Conservation (phyloP, 30 jellyfish, hydroid and myxozoan species). For the Euphysa ruthae region DNA sequence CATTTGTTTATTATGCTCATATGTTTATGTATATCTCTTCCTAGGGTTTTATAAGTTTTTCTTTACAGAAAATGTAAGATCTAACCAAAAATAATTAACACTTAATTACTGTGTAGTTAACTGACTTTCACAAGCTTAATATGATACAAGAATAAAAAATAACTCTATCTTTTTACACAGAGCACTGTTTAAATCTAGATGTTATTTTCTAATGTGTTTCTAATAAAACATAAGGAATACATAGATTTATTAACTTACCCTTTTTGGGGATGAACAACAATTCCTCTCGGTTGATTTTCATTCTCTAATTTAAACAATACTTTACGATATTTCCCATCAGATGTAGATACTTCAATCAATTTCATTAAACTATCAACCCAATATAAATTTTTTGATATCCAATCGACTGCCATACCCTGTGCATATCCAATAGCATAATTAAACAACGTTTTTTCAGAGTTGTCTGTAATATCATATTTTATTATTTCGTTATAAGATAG, state of each 20-base stretch:
- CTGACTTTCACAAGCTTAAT: no score
- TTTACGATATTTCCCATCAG: constrained; percentile 51
- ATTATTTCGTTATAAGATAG: constrained; percentile 1
- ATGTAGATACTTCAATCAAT: constrained; percentile 61
- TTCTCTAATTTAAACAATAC: constrained; percentile 30
- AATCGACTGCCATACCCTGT: constrained; percentile 79
- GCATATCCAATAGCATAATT: constrained; percentile 53
- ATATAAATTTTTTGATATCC: constrained; percentile 78
- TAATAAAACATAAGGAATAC: neutral
- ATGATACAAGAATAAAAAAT: no score
- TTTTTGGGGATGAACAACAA: constrained; percentile 52
- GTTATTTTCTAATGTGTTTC: neutral
- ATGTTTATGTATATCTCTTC: no score
- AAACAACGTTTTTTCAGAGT: constrained; percentile 13
- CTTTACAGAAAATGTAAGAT: no score
- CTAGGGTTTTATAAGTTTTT: no score
- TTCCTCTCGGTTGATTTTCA: constrained; percentile 71
- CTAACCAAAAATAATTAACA: no score
- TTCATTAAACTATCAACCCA: constrained; percentile 87
- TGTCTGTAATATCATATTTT: neutral
- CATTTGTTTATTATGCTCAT: no score
- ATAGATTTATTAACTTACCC: constrained; percentile 42
- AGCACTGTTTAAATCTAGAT: no score
- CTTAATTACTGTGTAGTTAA: no score
- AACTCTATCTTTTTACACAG: no score